phyloP scores from a whole-genome alignment of 2,888 invertebrate species.

The Erebia palarica region DNA sequence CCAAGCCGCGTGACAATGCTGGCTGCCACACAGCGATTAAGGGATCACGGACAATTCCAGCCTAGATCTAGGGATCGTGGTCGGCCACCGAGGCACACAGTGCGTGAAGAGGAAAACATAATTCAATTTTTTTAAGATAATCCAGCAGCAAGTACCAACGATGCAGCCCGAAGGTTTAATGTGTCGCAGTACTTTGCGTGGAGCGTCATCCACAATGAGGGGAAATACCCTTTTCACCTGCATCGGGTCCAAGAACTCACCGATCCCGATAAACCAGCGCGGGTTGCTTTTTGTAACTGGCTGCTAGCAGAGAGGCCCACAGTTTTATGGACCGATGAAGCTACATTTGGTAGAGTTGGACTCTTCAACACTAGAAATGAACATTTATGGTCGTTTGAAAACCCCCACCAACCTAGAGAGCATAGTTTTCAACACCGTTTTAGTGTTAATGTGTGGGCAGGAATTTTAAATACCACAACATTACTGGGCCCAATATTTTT shows the following conservation, averaged over 20 bases:
- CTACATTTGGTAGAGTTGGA: conserved; percentile 11
- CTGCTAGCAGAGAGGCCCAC: conserved; percentile 17
- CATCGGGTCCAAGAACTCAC: no score
- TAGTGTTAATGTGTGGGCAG: conserved; percentile 35
- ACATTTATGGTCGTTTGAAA: conserved; percentile 28
- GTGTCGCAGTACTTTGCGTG: conserved; percentile 22
- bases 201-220: conserved; percentile 21
- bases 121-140: conserved; percentile 5
- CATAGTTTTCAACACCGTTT: conserved; percentile 29
- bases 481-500: conserved; percentile 17
- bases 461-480: conserved; percentile 18
- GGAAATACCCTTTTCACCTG: conserved; percentile 19
- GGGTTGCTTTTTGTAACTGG: conserved; percentile 23
- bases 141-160: conserved; percentile 17
- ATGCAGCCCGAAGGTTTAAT: conserved; percentile 21
- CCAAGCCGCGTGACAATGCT: conserved; percentile 14
- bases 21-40: conserved; percentile 16
- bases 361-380: conserved; percentile 14
- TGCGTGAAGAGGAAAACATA: background rate
- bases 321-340: conserved; percentile 15
- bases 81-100: conserved; percentile 2
- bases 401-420: conserved; percentile 25
- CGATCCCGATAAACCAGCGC: conserved; percentile 1
- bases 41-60: conserved; percentile 14
- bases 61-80: conserved; percentile 10